phyloP scores from a whole-genome alignment of 1,140 invertebrate genomes.

The Nephila pilipes region DNA sequence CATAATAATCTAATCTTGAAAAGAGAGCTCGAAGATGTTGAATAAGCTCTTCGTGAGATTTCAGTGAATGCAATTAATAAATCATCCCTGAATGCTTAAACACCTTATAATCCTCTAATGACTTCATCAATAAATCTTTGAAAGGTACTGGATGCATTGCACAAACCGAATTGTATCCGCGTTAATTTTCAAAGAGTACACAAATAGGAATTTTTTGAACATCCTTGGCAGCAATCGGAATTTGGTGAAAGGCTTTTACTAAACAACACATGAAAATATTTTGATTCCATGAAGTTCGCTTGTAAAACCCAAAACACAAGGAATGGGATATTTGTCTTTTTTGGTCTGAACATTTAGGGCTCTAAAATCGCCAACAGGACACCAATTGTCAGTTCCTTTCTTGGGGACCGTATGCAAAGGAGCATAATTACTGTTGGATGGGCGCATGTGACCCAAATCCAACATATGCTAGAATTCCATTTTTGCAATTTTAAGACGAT shows the following conservation, averaged over 20 bases:
- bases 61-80: constrained; percentile 81
- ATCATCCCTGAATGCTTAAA: constrained; percentile 46
- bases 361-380: constrained; percentile 74
- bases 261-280: constrained; percentile 77
- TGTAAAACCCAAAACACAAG: constrained; percentile 77
- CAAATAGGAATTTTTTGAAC: constrained; percentile 78
- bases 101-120: background rate
- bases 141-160: constrained; percentile 79
- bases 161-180: constrained; percentile 79
- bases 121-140: constrained; percentile 71
- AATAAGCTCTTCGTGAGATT: constrained; percentile 80
- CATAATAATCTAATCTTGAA: constrained; percentile 76
- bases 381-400: constrained; percentile 61
- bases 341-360: constrained; percentile 68
- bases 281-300: constrained; percentile 42
- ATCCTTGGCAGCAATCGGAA: constrained; percentile 57
- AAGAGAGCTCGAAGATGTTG: too few species aligned
- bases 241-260: constrained; percentile 76
- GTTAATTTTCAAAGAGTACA: constrained; percentile 77
- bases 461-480: constrained; percentile 68
- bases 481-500: constrained; percentile 63
- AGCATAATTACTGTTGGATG: constrained; percentile 77
- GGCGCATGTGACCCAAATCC: constrained; percentile 76
- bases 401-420: constrained; percentile 79
- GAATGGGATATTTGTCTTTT: constrained; percentile 71